A percentile compares a stretch with the other conserved stretches of the same genome.
These are phyloP conservation scores for Brotula barbata DNA, from an alignment of 2,797 vertebrate genomes.

Conservation along the genomic window DNA sequence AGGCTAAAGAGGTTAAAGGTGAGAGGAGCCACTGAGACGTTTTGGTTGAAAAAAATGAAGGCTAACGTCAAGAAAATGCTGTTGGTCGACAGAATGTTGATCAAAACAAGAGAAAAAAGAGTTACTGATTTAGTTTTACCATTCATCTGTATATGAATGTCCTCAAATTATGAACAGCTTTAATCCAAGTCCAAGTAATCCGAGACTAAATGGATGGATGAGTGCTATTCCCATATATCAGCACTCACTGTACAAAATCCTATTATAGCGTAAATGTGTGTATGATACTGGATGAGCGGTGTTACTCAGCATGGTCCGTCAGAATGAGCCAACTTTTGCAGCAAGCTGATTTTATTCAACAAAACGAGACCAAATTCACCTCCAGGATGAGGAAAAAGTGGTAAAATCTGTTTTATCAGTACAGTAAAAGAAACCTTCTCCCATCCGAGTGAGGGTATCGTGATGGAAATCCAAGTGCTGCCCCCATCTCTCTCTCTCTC, in stretches of 20 bases:
- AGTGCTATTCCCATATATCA: conserved; percentile 19
- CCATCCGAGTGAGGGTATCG: conserved; percentile 37
- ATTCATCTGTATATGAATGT: too few relatives aligned
- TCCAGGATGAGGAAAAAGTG: conserved; percentile 3
- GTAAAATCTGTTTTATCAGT: conserved; percentile 10
- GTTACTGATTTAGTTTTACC: too few relatives aligned
- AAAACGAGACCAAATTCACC: conserved; percentile 5
- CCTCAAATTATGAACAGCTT: too few relatives aligned
- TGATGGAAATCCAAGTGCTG: conserved; percentile 43
- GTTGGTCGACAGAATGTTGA: too few relatives aligned
- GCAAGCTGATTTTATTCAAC: conserved; percentile 7
- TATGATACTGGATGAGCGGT: conserved; percentile 29
- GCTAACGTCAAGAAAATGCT: not conserved
- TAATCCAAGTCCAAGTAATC: too few relatives aligned
- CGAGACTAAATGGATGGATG: not conserved
- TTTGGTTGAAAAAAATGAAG: too few relatives aligned
- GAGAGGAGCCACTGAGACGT: too few relatives aligned
- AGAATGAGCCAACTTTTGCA: conserved; percentile 31
- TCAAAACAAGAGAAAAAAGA: too few relatives aligned
- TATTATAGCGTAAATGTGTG: conserved; percentile 24
- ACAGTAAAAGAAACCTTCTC: conserved; percentile 17
- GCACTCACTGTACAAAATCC: conserved; percentile 16
- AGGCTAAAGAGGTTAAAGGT: not conserved
- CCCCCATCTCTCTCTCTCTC: too few relatives aligned
- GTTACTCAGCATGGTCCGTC: conserved; percentile 53